Evolutionary conservation across 1,140 invertebrate genomes (phyloP).

Genomic region (Parasteatoda tepidariorum): DNA sequence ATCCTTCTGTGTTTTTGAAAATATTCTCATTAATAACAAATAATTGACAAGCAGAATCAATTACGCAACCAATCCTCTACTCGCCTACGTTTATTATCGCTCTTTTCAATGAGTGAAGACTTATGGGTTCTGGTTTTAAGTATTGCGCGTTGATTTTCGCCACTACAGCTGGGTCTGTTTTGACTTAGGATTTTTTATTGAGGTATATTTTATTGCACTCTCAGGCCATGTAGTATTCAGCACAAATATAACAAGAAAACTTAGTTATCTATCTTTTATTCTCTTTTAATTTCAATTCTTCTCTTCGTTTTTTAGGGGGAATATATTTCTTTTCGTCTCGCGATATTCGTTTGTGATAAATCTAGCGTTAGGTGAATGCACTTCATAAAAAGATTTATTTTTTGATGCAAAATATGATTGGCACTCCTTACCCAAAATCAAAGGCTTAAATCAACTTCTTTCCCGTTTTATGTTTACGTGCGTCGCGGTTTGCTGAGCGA

Average conservation of each 20-base stretch:
- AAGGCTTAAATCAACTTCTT: not conserved
- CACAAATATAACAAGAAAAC: not conserved
- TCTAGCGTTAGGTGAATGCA: not conserved
- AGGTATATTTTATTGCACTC: not conserved
- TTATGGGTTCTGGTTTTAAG: not conserved
- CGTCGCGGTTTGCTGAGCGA: not conserved
- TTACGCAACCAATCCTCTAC: not conserved
- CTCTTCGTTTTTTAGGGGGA: not conserved
- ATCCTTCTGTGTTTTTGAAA: not conserved
- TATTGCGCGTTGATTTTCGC: not conserved
- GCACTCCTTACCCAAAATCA: not conserved
- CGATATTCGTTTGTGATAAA: not conserved
- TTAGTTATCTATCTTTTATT: not conserved
- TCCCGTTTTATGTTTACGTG: not conserved
- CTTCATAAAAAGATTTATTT: not conserved
- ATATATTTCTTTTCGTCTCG: not conserved
- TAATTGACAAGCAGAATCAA: not conserved
- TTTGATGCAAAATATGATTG: not conserved
- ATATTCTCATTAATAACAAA: not conserved
- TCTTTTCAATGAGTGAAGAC: not conserved
- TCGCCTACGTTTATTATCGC: not conserved
- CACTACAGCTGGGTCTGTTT: not conserved
- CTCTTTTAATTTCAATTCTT: not conserved
- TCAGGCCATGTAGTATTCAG: not conserved
- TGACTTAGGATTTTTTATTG: too few relatives aligned